A percentile compares a stretch with the other conserved stretches of the same genome.
Evolutionary conservation across 2,797 vertebrate genomes (phyloP).

Genomic region (Pseudochromis fuscus): DNA sequence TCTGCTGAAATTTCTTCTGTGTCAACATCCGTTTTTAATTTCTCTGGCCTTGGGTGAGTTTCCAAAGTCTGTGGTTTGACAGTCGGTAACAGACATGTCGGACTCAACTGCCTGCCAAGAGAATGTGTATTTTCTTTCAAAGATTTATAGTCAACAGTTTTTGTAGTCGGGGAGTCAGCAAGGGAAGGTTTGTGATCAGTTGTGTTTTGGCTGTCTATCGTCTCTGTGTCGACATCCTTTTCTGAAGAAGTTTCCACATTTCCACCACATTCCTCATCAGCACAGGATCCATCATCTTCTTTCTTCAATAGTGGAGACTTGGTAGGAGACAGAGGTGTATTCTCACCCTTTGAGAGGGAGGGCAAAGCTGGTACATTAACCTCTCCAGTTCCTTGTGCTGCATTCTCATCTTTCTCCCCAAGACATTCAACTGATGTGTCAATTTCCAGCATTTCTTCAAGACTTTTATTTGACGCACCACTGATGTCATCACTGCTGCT

Average conservation of each 20-base stretch:
- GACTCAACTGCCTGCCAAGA: slow-evolving; percentile 38
- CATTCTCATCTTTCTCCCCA: slow-evolving; percentile 1
- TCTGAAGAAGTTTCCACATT: slow-evolving; percentile 4
- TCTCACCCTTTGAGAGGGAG: not conserved
- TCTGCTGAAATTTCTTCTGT: slow-evolving; percentile 5
- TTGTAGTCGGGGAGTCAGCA: slow-evolving; percentile 19
- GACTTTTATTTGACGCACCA: not conserved
- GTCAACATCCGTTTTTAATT: not conserved
- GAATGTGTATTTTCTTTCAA: slow-evolving; percentile 40
- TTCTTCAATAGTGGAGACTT: slow-evolving; percentile 13
- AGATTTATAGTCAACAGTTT: slow-evolving; percentile 16
- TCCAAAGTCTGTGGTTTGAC: slow-evolving; percentile 34
- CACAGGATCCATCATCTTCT: not conserved
- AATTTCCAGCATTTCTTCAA: slow-evolving; percentile 26
- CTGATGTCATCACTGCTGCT: not conserved
- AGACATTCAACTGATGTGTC: not conserved
- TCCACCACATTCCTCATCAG: slow-evolving; percentile 16
- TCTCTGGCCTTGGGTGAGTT: not conserved
- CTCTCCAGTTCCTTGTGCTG: slow-evolving; percentile 1
- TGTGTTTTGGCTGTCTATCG: not conserved
- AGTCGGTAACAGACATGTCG: slow-evolving; percentile 25
- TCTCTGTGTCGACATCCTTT: slow-evolving; percentile 21
- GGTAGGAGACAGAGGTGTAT: not conserved
- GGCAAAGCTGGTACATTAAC: not conserved
- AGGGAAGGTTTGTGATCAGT: not conserved